Evolutionary conservation across 2,888 invertebrate genomes (phyloP).

Genomic region (Diaperis boleti): DNA sequence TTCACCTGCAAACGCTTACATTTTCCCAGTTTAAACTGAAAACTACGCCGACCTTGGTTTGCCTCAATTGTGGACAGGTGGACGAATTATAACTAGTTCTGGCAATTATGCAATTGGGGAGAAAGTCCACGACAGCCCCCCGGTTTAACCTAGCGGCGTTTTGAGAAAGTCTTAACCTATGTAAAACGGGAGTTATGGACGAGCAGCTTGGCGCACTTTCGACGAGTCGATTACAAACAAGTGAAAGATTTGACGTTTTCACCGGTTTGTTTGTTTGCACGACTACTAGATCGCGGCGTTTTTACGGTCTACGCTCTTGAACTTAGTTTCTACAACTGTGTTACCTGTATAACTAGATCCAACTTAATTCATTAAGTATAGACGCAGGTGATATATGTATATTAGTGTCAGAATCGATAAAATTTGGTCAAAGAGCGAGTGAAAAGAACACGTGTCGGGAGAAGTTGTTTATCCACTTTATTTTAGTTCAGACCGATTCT

Average conservation of each 20-base stretch:
- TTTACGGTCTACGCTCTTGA: not conserved
- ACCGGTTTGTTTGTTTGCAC: slow-evolving; percentile 5
- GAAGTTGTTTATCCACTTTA: not conserved
- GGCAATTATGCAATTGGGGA: slow-evolving; percentile 3
- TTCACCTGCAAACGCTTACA: slow-evolving; percentile 16
- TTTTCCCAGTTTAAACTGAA: slow-evolving; percentile 1
- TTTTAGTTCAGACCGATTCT: too few relatives aligned
- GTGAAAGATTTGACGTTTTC: slow-evolving; percentile 2
- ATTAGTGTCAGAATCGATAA: slow-evolving; percentile 4
- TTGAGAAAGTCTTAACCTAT: too few relatives aligned
- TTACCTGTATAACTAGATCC: too few relatives aligned
- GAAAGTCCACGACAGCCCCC: not conserved
- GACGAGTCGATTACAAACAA: not conserved
- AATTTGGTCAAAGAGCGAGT: not conserved
- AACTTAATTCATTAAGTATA: too few relatives aligned
- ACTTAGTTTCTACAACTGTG: not conserved
- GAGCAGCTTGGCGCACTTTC: not conserved
- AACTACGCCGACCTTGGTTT: slow-evolving; percentile 30
- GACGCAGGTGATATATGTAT: too few relatives aligned
- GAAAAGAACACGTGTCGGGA: not conserved
- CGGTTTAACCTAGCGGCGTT: not conserved
- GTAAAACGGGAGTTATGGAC: not conserved
- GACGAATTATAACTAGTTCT: not conserved
- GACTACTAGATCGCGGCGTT: not conserved
- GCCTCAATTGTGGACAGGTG: slow-evolving; percentile 20